Evolutionary conservation across 2,113 vertebrate species (phyloP).

Genomic region (Neotoma lepida): DNA sequence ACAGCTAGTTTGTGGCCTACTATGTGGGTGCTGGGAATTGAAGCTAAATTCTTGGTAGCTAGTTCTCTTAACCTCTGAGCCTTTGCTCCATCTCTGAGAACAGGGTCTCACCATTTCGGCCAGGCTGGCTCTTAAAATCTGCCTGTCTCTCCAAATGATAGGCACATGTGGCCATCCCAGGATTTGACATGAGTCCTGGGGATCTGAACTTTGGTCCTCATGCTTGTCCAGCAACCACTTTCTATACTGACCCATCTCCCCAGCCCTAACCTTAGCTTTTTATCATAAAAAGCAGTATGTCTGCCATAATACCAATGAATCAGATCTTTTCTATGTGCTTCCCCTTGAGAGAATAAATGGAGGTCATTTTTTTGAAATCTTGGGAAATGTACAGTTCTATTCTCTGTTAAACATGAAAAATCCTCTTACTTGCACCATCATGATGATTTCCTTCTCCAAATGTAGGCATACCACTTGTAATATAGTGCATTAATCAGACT

Average conservation of each 20-base stretch:
- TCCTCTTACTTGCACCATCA: neutral
- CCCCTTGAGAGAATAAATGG: neutral
- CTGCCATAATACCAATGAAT: neutral
- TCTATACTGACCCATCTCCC: neutral
- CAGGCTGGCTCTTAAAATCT: neutral
- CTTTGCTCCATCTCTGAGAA: neutral
- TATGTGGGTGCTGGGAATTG: neutral
- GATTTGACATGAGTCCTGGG: neutral
- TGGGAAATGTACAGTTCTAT: constrained; percentile 3
- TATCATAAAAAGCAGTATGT: neutral
- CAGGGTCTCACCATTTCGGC: neutral
- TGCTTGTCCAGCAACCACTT: neutral
- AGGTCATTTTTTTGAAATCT: neutral
- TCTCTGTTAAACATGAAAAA: neutral
- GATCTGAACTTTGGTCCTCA: neutral
- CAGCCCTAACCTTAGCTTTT: neutral
- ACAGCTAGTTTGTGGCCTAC: neutral
- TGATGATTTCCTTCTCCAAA: constrained; percentile 1
- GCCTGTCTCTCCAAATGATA: neutral
- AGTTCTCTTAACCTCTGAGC: neutral
- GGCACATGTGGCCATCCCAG: neutral
- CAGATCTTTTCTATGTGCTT: neutral
- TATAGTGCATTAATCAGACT: neutral
- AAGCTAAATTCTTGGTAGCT: neutral
- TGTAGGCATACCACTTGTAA: neutral